Conservation (phyloP, 2,113 vertebrate genomes). For the Passer montanus region DNA sequence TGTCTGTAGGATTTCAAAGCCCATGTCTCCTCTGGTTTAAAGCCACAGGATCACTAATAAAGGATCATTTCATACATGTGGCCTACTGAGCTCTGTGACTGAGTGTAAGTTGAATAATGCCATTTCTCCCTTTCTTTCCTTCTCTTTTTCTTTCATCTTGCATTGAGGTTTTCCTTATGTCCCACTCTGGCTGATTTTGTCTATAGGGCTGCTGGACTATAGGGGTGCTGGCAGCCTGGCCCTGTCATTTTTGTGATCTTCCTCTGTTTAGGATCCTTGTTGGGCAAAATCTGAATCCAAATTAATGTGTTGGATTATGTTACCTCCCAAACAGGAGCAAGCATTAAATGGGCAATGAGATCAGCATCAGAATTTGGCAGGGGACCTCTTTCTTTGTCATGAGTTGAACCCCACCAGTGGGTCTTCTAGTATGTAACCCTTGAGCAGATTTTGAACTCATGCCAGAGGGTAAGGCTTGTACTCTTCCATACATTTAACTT, state of each 20-base stretch:
- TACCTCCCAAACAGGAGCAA: neutral
- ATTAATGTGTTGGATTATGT: neutral
- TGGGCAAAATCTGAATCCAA: neutral
- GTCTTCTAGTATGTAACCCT: neutral
- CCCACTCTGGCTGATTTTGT: neutral
- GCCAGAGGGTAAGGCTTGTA: neutral
- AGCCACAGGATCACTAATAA: conserved; percentile 14
- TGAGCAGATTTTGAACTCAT: neutral
- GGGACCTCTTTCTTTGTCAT: neutral
- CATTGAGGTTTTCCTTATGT: neutral
- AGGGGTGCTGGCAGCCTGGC: neutral
- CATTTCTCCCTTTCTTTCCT: neutral
- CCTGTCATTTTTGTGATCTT: neutral
- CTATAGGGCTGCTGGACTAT: neutral
- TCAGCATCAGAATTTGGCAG: neutral
- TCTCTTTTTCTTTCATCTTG: neutral
- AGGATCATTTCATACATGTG: neutral
- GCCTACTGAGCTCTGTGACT: neutral
- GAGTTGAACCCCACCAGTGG: neutral
- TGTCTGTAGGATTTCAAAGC: conserved; percentile 57
- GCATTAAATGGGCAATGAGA: neutral
- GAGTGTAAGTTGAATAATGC: neutral
- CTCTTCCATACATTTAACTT: neutral
- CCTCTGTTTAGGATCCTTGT: neutral
- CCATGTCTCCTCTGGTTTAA: conserved; percentile 48